Evolutionary conservation across 2,797 vertebrate species (phyloP), one percentile per base, ranked within the genome.

Genomic region (Coregonus ussuriensis): DNA sequence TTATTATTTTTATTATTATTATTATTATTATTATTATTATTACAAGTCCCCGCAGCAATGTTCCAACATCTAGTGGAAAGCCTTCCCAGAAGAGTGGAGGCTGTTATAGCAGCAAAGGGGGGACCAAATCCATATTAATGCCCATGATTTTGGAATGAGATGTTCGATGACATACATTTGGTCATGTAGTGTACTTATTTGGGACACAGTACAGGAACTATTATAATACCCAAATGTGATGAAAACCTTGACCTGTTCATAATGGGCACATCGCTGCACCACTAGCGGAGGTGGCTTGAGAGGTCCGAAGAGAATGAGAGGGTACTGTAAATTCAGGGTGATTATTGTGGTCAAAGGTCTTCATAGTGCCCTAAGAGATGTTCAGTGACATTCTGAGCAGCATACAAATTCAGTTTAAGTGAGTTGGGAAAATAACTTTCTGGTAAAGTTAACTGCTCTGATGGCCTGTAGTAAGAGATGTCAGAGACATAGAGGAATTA

Each of bases 301-400:
- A 31, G 63, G 5, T 11, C 21, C 25, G 13, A 14, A 65, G 25
- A 65, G 63, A 65, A 3, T 11, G 62, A 66, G 25, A 14, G 63
- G 29, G 29, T 29, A n/a, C 18, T 59, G 54, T 59, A 59, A n/a
- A 18, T 47, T 29, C 13, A 51, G 41, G 37, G 21, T 47, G 37
- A n/a, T 47, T 66, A 6, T 35, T 29, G 21, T 21, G 62, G 62
- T 66, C 62, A 75, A 29, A 66, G 41, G 62, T 74, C 35, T 29
- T 51, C 25, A n/a, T 41, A 18, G 7, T 47, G 73, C 13, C 29
- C 63, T 63, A 37, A 11, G 31, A 29, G 65, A 67, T 74, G 52
- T 37, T 65, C 51, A 41, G 29, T 74, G 37, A 29, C 75, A 37
- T 54, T 71, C 25, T 59, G 62, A 76, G 68, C 72, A 37, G 67